Percentiles rank a stretch among this genome's conserved stretches.
Conservation (phyloP, 92 coral and sea anemone species). For the Phenganax marumi region DNA sequence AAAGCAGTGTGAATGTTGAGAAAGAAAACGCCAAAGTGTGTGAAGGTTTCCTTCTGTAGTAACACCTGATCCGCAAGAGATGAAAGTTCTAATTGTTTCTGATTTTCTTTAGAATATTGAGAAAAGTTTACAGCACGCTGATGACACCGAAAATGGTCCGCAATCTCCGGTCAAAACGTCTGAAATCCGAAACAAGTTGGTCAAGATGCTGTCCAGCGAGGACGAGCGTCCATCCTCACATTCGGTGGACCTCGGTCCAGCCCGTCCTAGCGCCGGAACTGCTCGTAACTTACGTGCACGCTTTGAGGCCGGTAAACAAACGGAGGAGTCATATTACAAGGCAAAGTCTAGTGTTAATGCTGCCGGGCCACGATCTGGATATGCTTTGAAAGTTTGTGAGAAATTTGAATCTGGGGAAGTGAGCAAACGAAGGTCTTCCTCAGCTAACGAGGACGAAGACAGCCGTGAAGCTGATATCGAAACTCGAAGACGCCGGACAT, state of each 20-base stretch:
- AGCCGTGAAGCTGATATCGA: background rate
- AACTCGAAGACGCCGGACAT: conserved; percentile 21
- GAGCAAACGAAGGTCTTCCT: background rate
- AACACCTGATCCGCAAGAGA: background rate
- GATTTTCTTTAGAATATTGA: background rate
- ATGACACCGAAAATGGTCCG: background rate
- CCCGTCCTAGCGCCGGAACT: conserved; percentile 31
- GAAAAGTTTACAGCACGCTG: background rate
- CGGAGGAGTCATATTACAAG: conserved; percentile 30
- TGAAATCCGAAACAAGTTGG: conserved; percentile 28
- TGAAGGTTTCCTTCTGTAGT: background rate
- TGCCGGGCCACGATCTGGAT: conserved; percentile 9
- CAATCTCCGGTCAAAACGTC: conserved; percentile 24
- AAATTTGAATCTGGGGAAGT: conserved; percentile 34
- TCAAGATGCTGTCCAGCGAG: conserved; percentile 33
- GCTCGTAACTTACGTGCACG: conserved; percentile 34
- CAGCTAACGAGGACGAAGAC: conserved; percentile 16
- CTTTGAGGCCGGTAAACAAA: conserved; percentile 21
- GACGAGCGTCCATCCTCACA: conserved; percentile 8
- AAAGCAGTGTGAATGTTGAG: background rate
- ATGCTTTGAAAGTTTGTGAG: conserved; percentile 30
- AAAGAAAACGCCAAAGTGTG: conserved; percentile 4
- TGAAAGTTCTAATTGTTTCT: background rate
- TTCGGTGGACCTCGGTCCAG: conserved; percentile 24
- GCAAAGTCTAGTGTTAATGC: conserved; percentile 1